Evolutionary conservation across 2,113 vertebrate genomes (phyloP).

Genomic region (Podiceps cristatus): DNA sequence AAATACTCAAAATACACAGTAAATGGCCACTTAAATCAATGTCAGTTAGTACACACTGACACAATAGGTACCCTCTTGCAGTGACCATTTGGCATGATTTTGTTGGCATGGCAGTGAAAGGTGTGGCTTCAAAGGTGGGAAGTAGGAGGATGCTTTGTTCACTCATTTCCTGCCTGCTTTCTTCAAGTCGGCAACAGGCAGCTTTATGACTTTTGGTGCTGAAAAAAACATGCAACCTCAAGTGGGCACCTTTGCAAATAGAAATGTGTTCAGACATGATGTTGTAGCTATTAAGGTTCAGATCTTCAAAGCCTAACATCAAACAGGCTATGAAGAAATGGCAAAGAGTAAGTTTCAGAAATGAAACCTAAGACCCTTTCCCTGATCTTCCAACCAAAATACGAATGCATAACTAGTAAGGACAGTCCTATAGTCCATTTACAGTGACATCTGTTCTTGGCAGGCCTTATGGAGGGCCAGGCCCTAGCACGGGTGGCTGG

Average conservation of each 20-base stretch:
- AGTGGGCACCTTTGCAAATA: neutral
- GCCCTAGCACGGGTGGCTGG: neutral
- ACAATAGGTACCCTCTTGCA: neutral
- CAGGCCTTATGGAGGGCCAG: neutral
- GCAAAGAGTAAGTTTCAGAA: neutral
- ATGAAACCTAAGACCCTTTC: neutral
- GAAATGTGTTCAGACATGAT: neutral
- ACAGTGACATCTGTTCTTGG: neutral
- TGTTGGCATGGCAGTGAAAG: neutral
- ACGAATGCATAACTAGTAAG: neutral
- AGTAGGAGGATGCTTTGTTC: neutral
- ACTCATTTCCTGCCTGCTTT: neutral
- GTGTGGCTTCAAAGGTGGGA: neutral
- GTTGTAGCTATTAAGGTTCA: neutral
- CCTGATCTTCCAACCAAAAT: neutral
- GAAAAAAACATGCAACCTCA: fast-evolving
- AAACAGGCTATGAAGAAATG: neutral
- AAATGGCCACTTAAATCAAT: neutral
- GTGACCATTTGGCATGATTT: fast-evolving
- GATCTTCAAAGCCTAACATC: neutral
- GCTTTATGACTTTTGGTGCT: neutral
- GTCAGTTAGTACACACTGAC: neutral
- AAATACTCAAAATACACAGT: neutral
- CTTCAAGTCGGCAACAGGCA: neutral
- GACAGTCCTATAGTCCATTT: neutral